Percentiles rank a stretch among this genome's conserved stretches.
These are phyloP conservation scores for Phalacrocorax brasilianus DNA, from an alignment of 2,113 vertebrate species.

Conservation along the genomic window DNA sequence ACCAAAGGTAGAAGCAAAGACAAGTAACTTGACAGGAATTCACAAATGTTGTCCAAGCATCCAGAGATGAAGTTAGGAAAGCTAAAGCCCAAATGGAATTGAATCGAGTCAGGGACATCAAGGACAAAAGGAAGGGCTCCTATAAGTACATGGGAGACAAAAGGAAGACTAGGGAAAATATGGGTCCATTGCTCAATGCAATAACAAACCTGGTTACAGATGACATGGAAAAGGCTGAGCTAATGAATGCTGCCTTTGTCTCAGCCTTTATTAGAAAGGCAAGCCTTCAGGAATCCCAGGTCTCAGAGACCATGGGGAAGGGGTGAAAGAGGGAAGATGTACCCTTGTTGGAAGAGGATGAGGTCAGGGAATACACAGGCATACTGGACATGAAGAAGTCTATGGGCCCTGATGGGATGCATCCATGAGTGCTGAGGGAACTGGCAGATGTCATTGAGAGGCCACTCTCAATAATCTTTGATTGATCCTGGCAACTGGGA, in stretches of 20 bases:
- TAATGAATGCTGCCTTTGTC: neutral
- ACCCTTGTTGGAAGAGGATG: neutral
- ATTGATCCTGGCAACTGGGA: neutral
- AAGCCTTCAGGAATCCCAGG: neutral
- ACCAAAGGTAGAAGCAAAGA: neutral
- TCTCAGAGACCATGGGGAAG: neutral
- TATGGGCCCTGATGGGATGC: no score
- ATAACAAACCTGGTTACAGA: neutral
- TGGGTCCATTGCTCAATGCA: neutral
- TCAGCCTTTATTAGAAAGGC: neutral
- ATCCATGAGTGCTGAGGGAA: no score
- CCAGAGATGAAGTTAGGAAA: neutral
- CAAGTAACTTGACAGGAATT: neutral
- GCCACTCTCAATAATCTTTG: neutral
- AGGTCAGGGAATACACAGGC: neutral
- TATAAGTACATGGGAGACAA: neutral
- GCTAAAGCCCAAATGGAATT: neutral
- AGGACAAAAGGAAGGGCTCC: neutral
- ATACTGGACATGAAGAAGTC: no score
- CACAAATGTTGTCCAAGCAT: neutral
- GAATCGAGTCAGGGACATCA: neutral
- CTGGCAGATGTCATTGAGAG: no score
- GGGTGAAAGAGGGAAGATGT: neutral
- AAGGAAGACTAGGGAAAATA: neutral
- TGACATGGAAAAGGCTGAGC: neutral